Conservation (phyloP, 2,113 vertebrate genomes). For the Aepyceros melampus region DNA sequence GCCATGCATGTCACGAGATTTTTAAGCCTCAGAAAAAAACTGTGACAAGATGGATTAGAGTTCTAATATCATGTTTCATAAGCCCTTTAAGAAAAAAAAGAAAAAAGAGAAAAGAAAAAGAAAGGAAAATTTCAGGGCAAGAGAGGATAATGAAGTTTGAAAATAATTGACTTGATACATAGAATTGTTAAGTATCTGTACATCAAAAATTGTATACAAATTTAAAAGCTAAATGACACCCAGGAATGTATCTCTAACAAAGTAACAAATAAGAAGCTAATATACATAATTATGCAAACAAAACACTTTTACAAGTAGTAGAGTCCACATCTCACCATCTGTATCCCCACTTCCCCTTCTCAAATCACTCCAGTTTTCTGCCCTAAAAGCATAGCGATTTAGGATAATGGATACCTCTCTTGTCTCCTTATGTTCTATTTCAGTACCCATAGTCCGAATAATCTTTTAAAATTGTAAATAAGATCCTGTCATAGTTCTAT, state of each 20-base stretch:
- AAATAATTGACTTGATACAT: not conserved
- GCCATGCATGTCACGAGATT: too few relatives aligned
- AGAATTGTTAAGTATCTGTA: not conserved
- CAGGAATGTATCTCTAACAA: not conserved
- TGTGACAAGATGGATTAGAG: not conserved
- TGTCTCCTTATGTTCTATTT: not conserved
- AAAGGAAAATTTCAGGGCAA: not conserved
- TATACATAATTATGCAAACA: not conserved
- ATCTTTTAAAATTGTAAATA: not conserved
- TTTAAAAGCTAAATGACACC: not conserved
- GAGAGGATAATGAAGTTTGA: not conserved
- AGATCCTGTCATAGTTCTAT: not conserved
- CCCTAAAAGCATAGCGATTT: not conserved
- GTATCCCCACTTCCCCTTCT: not conserved
- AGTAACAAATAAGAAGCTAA: not conserved
- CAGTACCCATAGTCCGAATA: not conserved
- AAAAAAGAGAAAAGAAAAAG: not conserved
- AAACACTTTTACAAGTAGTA: not conserved
- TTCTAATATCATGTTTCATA: not conserved
- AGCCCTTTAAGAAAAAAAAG: not conserved
- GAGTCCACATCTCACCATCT: not conserved
- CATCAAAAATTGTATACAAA: not conserved
- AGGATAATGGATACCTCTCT: not conserved
- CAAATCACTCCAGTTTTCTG: not conserved
- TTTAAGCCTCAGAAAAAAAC: not conserved